phyloP scores from a whole-genome alignment of 2,113 vertebrate species.

The Bettongia penicillata region DNA sequence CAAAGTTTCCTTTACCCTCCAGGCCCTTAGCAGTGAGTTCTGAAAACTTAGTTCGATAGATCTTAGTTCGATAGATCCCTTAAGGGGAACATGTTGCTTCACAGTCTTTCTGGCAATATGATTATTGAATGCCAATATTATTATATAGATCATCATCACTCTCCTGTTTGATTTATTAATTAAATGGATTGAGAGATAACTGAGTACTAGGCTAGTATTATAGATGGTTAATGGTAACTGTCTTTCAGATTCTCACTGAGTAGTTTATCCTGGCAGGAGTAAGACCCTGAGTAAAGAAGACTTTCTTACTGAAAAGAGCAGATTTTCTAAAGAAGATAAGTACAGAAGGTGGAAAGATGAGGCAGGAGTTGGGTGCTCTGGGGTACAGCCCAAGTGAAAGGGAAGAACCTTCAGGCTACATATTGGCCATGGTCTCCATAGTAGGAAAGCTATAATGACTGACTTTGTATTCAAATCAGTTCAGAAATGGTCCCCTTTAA shows the following conservation, averaged over 20 bases:
- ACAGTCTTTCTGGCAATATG: conserved; percentile 12
- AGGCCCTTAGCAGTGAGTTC: conserved; percentile 8
- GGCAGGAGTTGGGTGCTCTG: neutral
- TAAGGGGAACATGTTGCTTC: conserved; percentile 29
- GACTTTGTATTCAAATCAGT: neutral
- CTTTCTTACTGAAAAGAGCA: neutral
- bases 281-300: neutral
- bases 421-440: neutral
- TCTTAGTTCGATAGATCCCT: conserved; percentile 16
- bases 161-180: conserved; percentile 18
- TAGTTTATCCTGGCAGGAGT: neutral
- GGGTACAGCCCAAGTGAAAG: neutral
- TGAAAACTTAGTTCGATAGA: conserved; percentile 10
- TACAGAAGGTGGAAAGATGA: conserved; percentile 11
- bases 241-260: neutral
- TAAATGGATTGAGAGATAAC: conserved; percentile 11
- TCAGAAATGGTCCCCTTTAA: neutral
- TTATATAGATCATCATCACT: conserved; percentile 3
- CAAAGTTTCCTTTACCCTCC: conserved; percentile 4
- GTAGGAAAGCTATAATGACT: neutral
- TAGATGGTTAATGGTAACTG: neutral
- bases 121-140: conserved; percentile 11
- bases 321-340: neutral
- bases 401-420: neutral
- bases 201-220: neutral